Conservation (phyloP, 92 coral and sea anemone genomes). For the Scolanthus callimorphus region DNA sequence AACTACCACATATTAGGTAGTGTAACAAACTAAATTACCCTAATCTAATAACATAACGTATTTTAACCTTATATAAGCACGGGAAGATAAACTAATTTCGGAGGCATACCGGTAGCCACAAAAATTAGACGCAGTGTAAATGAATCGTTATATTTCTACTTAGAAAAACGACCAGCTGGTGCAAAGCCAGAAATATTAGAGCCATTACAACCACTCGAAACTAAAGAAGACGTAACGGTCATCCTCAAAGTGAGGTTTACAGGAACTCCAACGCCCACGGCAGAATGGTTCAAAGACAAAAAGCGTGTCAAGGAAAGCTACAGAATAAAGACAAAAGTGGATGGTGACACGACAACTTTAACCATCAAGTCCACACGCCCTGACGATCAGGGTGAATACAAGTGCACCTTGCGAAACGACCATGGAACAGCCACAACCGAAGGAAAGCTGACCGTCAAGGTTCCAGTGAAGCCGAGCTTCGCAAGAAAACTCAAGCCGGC, state of each 20-base stretch:
- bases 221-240: constrained; percentile 65
- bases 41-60: too few species aligned
- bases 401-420: constrained; percentile 77
- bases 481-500: constrained; percentile 61
- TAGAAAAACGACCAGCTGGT: too few species aligned
- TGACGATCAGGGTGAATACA: constrained; percentile 81
- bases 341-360: constrained; percentile 48
- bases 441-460: constrained; percentile 50
- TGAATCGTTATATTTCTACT: too few species aligned
- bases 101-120: too few species aligned
- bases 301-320: constrained; percentile 64
- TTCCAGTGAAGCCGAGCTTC: constrained; percentile 75
- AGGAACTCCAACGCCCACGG: constrained; percentile 72
- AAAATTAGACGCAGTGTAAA: too few species aligned
- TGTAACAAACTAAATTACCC: too few species aligned
- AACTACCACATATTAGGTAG: too few species aligned
- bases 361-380: constrained; percentile 58
- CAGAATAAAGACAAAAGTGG: constrained; percentile 58
- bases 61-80: too few species aligned
- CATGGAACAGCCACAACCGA: constrained; percentile 64
- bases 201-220: constrained; percentile 61
- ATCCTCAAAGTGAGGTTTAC: constrained; percentile 69
- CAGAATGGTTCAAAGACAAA: constrained; percentile 82
- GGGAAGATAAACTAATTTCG: too few species aligned
- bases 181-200: constrained; percentile 74